phyloP scores from a whole-genome alignment of 2,113 vertebrate species.

The Notothenia rossii region DNA sequence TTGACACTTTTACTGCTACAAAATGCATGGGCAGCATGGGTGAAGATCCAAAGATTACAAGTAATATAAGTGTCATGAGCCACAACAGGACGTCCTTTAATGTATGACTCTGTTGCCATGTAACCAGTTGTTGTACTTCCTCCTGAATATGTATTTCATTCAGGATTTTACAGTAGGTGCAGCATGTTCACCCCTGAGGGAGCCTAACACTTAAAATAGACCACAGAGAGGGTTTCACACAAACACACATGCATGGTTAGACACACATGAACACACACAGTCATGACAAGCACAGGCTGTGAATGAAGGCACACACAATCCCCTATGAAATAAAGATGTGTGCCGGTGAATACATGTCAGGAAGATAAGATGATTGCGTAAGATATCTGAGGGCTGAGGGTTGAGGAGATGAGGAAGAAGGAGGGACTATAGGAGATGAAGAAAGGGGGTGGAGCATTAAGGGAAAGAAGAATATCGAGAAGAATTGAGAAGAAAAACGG shows the following conservation, averaged over 20 bases:
- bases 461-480: no score
- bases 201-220: conserved; percentile 50
- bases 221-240: conserved; percentile 11
- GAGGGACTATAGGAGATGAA: not conserved
- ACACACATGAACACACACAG: conserved; percentile 2
- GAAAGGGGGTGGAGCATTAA: not conserved
- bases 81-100: not conserved
- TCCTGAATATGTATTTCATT: conserved; percentile 22
- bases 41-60: not conserved
- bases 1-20: not conserved
- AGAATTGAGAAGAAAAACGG: not conserved
- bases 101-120: not conserved
- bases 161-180: conserved; percentile 34
- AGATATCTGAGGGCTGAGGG: conserved; percentile 25
- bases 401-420: conserved; percentile 4
- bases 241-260: not conserved
- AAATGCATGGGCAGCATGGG: not conserved
- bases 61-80: not conserved
- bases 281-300: conserved; percentile 5
- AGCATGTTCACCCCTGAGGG: conserved; percentile 10
- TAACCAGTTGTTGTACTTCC: conserved; percentile 1
- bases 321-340: conserved; percentile 61
- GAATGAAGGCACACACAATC: conserved; percentile 15
- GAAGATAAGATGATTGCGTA: conserved; percentile 66
- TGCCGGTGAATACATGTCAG: conserved; percentile 47